Evolutionary conservation across 2,113 vertebrate genomes (phyloP).

Genomic region (Thomomys bottae): DNA sequence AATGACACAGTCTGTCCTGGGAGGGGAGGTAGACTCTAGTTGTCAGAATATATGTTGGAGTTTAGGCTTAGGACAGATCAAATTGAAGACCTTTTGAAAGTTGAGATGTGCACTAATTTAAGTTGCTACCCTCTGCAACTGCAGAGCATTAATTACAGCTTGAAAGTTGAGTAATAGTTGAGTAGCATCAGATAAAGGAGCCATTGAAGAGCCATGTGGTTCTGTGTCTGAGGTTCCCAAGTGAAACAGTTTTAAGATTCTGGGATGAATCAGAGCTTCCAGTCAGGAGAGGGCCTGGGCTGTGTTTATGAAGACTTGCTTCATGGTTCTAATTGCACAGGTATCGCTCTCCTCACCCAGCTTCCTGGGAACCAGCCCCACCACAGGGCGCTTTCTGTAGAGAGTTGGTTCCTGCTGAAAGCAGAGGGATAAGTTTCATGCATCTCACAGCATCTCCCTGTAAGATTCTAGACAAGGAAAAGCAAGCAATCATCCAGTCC

Average conservation of each 20-base stretch:
- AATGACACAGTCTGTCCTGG: too few species aligned
- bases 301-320: constrained; percentile 55
- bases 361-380: constrained; percentile 57
- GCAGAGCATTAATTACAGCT: constrained; percentile 52
- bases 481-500: constrained; percentile 79
- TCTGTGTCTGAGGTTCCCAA: constrained; percentile 52
- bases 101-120: constrained; percentile 48
- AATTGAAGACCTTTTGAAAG: constrained; percentile 53
- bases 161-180: constrained; percentile 45
- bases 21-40: too few species aligned
- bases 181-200: constrained; percentile 11
- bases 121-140: constrained; percentile 34
- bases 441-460: constrained; percentile 84
- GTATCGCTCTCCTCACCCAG: constrained; percentile 41
- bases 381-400: constrained; percentile 62
- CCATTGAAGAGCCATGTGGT: constrained; percentile 17
- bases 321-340: constrained; percentile 45
- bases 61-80: constrained; percentile 30
- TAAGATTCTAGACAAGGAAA: constrained; percentile 78
- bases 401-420: constrained; percentile 81
- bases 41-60: background rate
- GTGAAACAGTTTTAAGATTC: constrained; percentile 47
- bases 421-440: constrained; percentile 74
- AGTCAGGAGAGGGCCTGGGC: constrained; percentile 33
- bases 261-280: constrained; percentile 55